A percentile compares a stretch with the other conserved stretches of the same genome.
Conservation (phyloP, 2,888 invertebrate species). For the Resseliella maxima region DNA sequence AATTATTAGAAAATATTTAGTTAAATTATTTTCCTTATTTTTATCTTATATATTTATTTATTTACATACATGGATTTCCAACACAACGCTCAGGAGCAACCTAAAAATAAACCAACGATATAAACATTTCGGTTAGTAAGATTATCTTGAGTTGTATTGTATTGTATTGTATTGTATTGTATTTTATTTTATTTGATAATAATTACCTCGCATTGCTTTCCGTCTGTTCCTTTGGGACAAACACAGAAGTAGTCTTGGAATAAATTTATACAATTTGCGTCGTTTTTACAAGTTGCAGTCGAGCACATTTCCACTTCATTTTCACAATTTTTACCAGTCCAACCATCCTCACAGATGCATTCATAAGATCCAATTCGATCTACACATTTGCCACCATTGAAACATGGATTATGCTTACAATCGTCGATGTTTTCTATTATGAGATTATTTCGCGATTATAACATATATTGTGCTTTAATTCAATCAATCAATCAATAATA, state of each 20-base stretch:
- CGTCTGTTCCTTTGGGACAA: slow-evolving; percentile 94
- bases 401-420: slow-evolving; percentile 85
- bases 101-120: background rate
- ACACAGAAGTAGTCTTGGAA: slow-evolving; percentile 76
- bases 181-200: background rate
- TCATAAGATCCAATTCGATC: slow-evolving; percentile 87
- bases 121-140: background rate
- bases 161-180: background rate
- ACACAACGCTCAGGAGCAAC: slow-evolving; percentile 95
- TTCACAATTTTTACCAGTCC: slow-evolving; percentile 89
- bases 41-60: slow-evolving; percentile 67
- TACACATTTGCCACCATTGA: slow-evolving; percentile 88
- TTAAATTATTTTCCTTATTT: slow-evolving; percentile 71
- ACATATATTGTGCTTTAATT: no score
- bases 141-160: background rate
- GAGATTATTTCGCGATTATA: no score
- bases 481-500: no score
- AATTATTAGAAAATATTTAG: background rate
- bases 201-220: slow-evolving; percentile 86
- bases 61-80: slow-evolving; percentile 79
- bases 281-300: slow-evolving; percentile 88
- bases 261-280: slow-evolving; percentile 89
- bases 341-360: slow-evolving; percentile 85
- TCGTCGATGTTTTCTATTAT: slow-evolving; percentile 78
- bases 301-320: slow-evolving; percentile 88